Evolutionary conservation across 2,797 vertebrate species (phyloP).

Genomic region (Huso huso): DNA sequence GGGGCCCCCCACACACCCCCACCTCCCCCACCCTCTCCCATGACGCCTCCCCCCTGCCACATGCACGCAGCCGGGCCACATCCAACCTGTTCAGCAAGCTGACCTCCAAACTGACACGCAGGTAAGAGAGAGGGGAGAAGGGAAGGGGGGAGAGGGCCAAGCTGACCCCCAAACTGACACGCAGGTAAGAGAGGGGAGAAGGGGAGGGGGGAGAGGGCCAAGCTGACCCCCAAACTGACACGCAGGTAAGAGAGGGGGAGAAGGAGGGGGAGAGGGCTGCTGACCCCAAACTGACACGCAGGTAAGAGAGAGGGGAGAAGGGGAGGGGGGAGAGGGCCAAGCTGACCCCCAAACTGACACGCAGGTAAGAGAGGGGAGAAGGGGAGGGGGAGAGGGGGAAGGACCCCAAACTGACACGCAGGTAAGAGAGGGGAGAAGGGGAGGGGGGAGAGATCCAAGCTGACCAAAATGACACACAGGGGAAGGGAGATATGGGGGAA

Average conservation of each 20-base stretch:
- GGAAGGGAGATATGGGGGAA: slow-evolving; percentile 35
- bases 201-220: too few relatives aligned
- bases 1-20: slow-evolving; percentile 69
- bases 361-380: slow-evolving; percentile 60
- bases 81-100: slow-evolving; percentile 93
- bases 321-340: slow-evolving; percentile 55
- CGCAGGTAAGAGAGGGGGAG: too few relatives aligned
- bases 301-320: slow-evolving; percentile 49
- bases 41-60: slow-evolving; percentile 64
- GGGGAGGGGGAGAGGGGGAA: slow-evolving; percentile 54
- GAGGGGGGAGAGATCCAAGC: too few relatives aligned
- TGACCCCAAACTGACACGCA: slow-evolving; percentile 94
- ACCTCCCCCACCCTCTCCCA: slow-evolving; percentile 79
- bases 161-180: slow-evolving; percentile 90
- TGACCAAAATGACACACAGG: too few relatives aligned
- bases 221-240: too few relatives aligned
- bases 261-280: slow-evolving; percentile 18
- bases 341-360: slow-evolving; percentile 90
- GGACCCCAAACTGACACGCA: slow-evolving; percentile 91
- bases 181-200: slow-evolving; percentile 62
- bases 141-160: slow-evolving; percentile 55
- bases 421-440: slow-evolving; percentile 50
- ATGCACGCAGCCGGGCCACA: slow-evolving; percentile 73
- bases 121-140: slow-evolving; percentile 49
- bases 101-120: slow-evolving; percentile 91